Evolutionary conservation across 2,888 invertebrate genomes (phyloP).

Genomic region (Leistus spinibarbis): DNA sequence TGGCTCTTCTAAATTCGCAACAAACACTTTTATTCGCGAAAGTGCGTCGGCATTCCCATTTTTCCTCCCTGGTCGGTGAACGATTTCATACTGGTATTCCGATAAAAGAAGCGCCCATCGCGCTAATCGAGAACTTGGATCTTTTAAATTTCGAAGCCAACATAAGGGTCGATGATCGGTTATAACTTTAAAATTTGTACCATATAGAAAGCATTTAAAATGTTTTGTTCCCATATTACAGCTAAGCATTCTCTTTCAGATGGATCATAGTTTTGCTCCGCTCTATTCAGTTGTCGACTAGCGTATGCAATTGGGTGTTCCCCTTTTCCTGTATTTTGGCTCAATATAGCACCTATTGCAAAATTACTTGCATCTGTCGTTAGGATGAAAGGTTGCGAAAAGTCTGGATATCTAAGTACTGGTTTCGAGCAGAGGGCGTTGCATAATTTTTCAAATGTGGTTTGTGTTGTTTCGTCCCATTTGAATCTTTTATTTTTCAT

Average conservation of each 20-base stretch:
- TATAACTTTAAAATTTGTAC: slow-evolving; percentile 33
- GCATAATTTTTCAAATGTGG: slow-evolving; percentile 41
- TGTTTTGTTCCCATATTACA: slow-evolving; percentile 42
- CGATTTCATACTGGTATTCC: slow-evolving; percentile 40
- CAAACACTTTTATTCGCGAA: slow-evolving; percentile 26
- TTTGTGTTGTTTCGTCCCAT: slow-evolving; percentile 35
- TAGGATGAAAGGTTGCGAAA: slow-evolving; percentile 38
- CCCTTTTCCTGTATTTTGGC: slow-evolving; percentile 41
- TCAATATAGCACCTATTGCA: slow-evolving; percentile 42
- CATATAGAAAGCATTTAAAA: slow-evolving; percentile 41
- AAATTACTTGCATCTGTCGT: slow-evolving; percentile 42
- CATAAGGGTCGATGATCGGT: slow-evolving; percentile 42
- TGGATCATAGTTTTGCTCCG: slow-evolving; percentile 41
- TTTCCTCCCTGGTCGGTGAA: slow-evolving; percentile 40
- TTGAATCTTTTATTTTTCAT: slow-evolving; percentile 33
- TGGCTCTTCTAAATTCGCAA: background rate
- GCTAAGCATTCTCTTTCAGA: slow-evolving; percentile 41
- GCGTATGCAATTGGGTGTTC: slow-evolving; percentile 42
- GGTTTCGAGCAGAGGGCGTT: slow-evolving; percentile 33
- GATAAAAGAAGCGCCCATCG: slow-evolving; percentile 40
- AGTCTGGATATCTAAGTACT: slow-evolving; percentile 41
- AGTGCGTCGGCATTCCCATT: slow-evolving; percentile 41
- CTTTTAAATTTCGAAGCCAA: slow-evolving; percentile 40
- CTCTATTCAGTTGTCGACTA: slow-evolving; percentile 38
- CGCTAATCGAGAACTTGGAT: slow-evolving; percentile 40